Evolutionary conservation across 2,888 invertebrate genomes (phyloP), one percentile per base, ranked within the genome.

Genomic region (Drosophila formosana): DNA sequence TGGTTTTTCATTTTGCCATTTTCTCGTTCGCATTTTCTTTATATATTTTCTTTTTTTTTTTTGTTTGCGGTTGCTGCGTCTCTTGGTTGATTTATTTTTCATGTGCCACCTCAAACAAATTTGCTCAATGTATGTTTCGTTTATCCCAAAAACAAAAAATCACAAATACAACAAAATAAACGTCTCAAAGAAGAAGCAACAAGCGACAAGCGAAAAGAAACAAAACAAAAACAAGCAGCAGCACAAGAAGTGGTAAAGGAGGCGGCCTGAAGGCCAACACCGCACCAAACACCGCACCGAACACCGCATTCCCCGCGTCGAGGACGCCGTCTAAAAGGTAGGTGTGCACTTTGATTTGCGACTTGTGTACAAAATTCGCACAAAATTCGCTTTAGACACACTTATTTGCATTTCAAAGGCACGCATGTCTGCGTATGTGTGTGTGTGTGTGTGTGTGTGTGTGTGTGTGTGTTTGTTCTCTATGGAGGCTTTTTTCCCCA

Each of bases 381-480:
- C 56, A 64, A 28, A 66, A 61, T 75, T 69, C 65, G 61, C 64
- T 58, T 75, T 57, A 52, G 68, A 55, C 69, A 65, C 79, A 74
- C 60, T 80, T 80, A 83, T 87, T 83, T 89, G 84, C 89, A 87
- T 84, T 78, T 84, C 88, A 89, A 84, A 84, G 82, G 73, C 58
- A 50, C 11, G 23, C 39, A 41, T 26, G 41, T 51, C 41, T 41
- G 56, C 61, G 45, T 63, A 39, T 37, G n/a, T 46, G 50, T 25
- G 49, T 37, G 46, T 11, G n/a, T 52, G 52, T 52, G 30, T 61
- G 39, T 69, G 43, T 26, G 7, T 30, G 8, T 32, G 45, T 41
- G 11, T 55, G 57, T 18, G 55, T 43, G 47, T 11, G 18, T 63
- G 18, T 46, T 30, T 55, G 28, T 50, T 30, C 50, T 65, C 39